phyloP scores from a whole-genome alignment of 2,797 vertebrate species.

The Diplodus sargus region DNA sequence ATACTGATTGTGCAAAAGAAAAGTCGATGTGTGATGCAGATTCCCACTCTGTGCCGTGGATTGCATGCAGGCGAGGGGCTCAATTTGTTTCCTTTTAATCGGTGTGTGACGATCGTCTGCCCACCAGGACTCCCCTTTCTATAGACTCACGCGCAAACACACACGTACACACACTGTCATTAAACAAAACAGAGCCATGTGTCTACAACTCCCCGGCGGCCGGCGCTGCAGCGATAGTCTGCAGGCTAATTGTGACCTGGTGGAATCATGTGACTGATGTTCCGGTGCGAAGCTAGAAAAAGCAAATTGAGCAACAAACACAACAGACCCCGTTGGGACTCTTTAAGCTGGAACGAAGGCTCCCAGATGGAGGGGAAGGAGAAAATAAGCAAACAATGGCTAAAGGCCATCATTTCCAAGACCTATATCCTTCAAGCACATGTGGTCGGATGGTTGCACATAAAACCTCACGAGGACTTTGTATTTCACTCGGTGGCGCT shows the following conservation, averaged over 20 bases:
- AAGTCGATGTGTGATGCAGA: conserved; percentile 26
- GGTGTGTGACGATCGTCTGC: conserved; percentile 67
- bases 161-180: conserved; percentile 64
- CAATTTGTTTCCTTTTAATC: conserved; percentile 78
- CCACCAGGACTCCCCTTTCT: conserved; percentile 59
- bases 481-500: conserved; percentile 37
- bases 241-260: conserved; percentile 79
- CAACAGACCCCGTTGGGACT: conserved; percentile 58
- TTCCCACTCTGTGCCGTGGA: conserved; percentile 52
- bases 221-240: conserved; percentile 58
- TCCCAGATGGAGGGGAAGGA: conserved; percentile 55
- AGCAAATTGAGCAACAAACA: conserved; percentile 69
- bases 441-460: conserved; percentile 35
- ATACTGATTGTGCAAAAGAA: conserved; percentile 5
- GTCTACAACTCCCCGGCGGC: conserved; percentile 68
- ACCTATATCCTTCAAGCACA: conserved; percentile 54
- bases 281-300: conserved; percentile 63
- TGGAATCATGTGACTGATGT: conserved; percentile 71
- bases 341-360: conserved; percentile 56
- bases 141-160: conserved; percentile 55
- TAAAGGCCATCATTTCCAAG: conserved; percentile 58
- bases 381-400: conserved; percentile 69
- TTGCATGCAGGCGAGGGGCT: conserved; percentile 48
- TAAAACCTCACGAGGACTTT: conserved; percentile 44
- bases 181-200: conserved; percentile 82